These are phyloP conservation scores for Poeciliopsis presidionis DNA, from an alignment of 2,797 vertebrate species.

Conservation along the genomic window DNA sequence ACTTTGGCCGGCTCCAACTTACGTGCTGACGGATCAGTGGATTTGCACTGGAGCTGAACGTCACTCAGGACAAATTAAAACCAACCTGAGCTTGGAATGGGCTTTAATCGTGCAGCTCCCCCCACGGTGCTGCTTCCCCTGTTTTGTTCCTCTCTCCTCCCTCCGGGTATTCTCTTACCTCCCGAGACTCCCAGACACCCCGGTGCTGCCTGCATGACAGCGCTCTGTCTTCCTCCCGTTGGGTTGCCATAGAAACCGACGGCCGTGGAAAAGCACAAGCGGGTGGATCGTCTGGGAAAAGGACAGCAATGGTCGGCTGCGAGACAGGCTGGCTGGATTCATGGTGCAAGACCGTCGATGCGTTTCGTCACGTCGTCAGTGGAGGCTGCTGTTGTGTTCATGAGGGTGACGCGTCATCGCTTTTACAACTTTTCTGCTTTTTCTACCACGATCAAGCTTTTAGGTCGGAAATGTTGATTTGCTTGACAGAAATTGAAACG, in stretches of 20 bases:
- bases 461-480: neutral
- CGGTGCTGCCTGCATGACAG: constrained; percentile 53
- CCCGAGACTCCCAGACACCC: constrained; percentile 36
- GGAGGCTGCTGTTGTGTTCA: no score
- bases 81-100: neutral
- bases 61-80: neutral
- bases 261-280: constrained; percentile 63
- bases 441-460: neutral
- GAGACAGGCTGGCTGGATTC: neutral
- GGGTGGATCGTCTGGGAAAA: constrained; percentile 41
- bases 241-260: constrained; percentile 68
- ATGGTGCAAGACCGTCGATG: neutral
- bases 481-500: neutral
- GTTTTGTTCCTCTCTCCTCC: constrained; percentile 7
- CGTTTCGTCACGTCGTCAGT: neutral
- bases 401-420: neutral
- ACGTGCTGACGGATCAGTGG: neutral
- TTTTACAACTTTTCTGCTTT: neutral
- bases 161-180: constrained; percentile 42
- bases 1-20: neutral
- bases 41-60: neutral
- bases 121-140: neutral
- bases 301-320: constrained; percentile 8
- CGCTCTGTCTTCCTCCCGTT: constrained; percentile 57
- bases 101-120: constrained; percentile 18